These are phyloP conservation scores for Karalla daura DNA, from an alignment of 2,797 vertebrate species.

Conservation along the genomic window DNA sequence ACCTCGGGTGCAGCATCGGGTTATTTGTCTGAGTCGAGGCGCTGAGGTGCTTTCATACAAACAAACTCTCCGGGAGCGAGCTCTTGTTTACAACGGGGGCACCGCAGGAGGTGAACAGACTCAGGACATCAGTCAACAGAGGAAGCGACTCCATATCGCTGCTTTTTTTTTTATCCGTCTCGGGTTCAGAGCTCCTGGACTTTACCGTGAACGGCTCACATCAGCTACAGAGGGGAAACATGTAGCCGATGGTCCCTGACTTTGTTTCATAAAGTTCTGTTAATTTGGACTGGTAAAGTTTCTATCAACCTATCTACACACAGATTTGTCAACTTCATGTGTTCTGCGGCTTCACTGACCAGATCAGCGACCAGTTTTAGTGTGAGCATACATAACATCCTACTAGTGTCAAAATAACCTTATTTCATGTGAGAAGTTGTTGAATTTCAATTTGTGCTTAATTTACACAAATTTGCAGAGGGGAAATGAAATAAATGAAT, in stretches of 20 bases:
- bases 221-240: too few relatives aligned
- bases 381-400: too few relatives aligned
- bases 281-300: too few relatives aligned
- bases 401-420: too few relatives aligned
- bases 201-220: background rate
- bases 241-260: too few relatives aligned
- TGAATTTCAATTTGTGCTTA: background rate
- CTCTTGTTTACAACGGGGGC: slow-evolving; percentile 29
- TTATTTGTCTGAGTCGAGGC: slow-evolving; percentile 40
- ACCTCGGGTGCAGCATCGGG: slow-evolving; percentile 35
- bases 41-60: slow-evolving; percentile 36
- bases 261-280: too few relatives aligned
- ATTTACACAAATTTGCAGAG: background rate
- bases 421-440: too few relatives aligned
- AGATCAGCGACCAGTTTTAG: too few relatives aligned
- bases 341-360: too few relatives aligned
- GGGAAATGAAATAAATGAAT: background rate
- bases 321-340: too few relatives aligned
- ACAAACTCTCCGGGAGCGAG: slow-evolving; percentile 23
- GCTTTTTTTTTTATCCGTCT: background rate
- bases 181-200: background rate
- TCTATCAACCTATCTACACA: too few relatives aligned
- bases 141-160: background rate
- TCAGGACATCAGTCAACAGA: background rate
- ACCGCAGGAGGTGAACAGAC: slow-evolving; percentile 2